Conservation (phyloP, 2,888 invertebrate species). For the Sphinx pinastri region DNA sequence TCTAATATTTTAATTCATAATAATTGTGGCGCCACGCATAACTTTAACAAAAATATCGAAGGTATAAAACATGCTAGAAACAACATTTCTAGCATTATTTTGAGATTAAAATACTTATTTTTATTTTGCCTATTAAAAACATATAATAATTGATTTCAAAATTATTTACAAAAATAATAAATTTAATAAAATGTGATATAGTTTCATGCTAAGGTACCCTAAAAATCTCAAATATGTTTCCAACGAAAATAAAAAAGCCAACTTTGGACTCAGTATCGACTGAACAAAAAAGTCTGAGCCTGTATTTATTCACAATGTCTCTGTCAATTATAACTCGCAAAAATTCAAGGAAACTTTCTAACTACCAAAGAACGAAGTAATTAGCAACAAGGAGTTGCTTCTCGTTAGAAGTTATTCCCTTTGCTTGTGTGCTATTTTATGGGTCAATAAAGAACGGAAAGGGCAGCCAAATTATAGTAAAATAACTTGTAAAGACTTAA, state of each 20-base stretch:
- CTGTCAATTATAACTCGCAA: constrained; percentile 26
- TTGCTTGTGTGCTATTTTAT: constrained; percentile 45
- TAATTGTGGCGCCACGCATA: neutral
- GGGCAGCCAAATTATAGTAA: constrained; percentile 30
- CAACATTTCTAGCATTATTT: too few species aligned
- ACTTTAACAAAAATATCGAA: neutral
- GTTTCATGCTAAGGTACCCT: too few species aligned
- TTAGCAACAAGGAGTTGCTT: constrained; percentile 39
- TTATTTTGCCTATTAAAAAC: too few species aligned
- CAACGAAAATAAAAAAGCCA: neutral
- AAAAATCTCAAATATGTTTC: too few species aligned
- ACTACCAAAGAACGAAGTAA: constrained; percentile 39
- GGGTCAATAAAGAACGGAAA: constrained; percentile 35
- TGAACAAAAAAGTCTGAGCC: neutral
- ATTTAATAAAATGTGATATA: too few species aligned
- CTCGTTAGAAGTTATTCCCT: constrained; percentile 39
- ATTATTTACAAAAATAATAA: too few species aligned
- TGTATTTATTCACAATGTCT: constrained; percentile 2
- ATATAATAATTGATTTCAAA: too few species aligned
- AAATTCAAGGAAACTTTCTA: constrained; percentile 37
- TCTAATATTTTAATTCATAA: constrained; percentile 5
- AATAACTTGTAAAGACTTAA: neutral
- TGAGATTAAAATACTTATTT: too few species aligned
- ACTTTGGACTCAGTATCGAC: neutral
- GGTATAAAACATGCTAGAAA: neutral